Conservation (phyloP, 2,797 vertebrate genomes). For the Periparus ater region DNA sequence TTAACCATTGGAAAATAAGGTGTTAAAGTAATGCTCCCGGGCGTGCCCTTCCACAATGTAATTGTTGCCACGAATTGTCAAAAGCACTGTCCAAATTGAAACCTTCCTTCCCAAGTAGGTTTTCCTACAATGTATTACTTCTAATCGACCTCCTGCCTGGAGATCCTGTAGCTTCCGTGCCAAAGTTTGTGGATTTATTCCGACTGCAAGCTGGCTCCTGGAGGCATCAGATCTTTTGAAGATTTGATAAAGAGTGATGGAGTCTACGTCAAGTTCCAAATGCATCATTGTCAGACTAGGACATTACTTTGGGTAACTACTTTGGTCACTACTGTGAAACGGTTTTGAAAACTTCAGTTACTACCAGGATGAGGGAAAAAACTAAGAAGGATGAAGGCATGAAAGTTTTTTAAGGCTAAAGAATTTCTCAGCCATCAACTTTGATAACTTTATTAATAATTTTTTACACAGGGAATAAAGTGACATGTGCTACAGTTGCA, state of each 20-base stretch:
- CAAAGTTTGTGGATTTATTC: neutral
- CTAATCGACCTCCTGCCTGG: neutral
- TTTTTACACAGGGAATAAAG: neutral
- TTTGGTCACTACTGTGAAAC: neutral
- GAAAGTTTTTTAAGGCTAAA: neutral
- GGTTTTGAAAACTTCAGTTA: neutral
- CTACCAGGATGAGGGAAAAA: neutral
- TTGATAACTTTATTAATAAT: neutral
- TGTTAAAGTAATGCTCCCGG: neutral
- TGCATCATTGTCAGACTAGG: neutral
- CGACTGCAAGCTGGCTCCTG: neutral
- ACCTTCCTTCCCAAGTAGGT: neutral
- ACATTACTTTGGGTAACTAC: neutral
- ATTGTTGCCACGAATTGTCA: neutral
- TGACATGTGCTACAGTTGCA: neutral
- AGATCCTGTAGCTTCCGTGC: neutral
- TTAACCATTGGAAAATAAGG: constrained; percentile 67
- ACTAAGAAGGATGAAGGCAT: neutral
- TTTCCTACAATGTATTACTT: neutral
- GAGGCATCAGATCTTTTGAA: neutral
- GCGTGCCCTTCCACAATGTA: neutral
- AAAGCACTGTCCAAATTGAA: neutral
- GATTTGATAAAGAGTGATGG: neutral
- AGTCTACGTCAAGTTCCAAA: neutral
- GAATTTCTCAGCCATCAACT: neutral